Percentiles rank a stretch among this genome's conserved stretches.
These are phyloP conservation scores for Ophioninae sp. DNA, from an alignment of 2,888 invertebrate species.

Conservation along the genomic window DNA sequence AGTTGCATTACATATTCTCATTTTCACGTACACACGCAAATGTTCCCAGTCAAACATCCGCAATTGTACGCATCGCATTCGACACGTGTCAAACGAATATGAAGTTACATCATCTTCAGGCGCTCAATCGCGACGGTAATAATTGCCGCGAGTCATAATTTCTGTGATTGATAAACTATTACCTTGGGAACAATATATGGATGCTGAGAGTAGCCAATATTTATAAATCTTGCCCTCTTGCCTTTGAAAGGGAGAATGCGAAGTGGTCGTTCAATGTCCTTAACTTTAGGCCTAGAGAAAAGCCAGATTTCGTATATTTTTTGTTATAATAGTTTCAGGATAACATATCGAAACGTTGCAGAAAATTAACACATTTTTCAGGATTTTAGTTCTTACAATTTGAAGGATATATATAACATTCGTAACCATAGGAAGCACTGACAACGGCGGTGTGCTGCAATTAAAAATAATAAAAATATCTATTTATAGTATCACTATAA, in stretches of 20 bases:
- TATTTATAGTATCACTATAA: too few relatives aligned
- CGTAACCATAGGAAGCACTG: too few relatives aligned
- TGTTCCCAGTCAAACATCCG: conserved; percentile 3
- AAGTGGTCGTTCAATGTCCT: neutral
- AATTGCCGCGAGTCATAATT: neutral
- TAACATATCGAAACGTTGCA: too few relatives aligned
- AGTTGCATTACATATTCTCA: neutral
- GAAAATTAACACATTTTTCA: too few relatives aligned
- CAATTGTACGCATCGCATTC: conserved; percentile 9
- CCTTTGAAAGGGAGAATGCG: neutral
- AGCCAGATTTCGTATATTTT: too few relatives aligned
- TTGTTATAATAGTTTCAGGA: too few relatives aligned
- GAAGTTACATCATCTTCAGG: conserved; percentile 16
- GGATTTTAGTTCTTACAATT: too few relatives aligned
- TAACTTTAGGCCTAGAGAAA: neutral
- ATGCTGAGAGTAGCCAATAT: neutral
- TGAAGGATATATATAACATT: too few relatives aligned
- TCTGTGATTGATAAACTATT: conserved; percentile 4
- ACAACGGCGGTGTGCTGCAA: too few relatives aligned
- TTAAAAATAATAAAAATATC: too few relatives aligned
- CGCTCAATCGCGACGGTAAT: neutral
- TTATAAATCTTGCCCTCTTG: neutral
- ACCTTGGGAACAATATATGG: neutral
- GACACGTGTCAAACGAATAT: neutral
- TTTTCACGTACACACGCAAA: neutral